Conservation (phyloP, 2,113 vertebrate species). For the Dromiciops gliroides region DNA sequence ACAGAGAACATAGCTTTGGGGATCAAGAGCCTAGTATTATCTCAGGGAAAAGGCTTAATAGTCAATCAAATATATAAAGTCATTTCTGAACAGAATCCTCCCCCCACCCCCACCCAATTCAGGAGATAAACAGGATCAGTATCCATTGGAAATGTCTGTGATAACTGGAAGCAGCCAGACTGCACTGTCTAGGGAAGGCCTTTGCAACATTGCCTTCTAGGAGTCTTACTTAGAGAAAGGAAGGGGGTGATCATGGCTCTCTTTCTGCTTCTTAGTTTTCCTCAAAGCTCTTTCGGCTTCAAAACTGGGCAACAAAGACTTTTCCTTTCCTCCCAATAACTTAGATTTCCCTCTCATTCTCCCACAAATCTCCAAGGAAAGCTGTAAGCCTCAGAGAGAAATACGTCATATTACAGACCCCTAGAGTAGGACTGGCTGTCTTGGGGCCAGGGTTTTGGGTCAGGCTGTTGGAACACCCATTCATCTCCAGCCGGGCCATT, state of each 20-base stretch:
- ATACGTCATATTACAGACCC: conserved; percentile 51
- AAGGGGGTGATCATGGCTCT: neutral
- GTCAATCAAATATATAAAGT: neutral
- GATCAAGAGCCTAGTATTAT: conserved; percentile 66
- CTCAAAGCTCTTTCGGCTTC: conserved; percentile 25
- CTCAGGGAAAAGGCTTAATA: conserved; percentile 60
- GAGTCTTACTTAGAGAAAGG: neutral
- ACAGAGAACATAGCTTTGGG: conserved; percentile 61
- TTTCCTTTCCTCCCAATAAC: conserved; percentile 48
- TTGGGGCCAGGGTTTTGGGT: conserved; percentile 49
- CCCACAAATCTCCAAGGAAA: conserved; percentile 46
- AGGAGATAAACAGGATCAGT: conserved; percentile 4
- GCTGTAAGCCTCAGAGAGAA: conserved; percentile 46
- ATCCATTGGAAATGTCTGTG: neutral
- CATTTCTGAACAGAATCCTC: neutral
- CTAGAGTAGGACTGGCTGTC: conserved; percentile 33
- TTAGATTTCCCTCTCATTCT: neutral
- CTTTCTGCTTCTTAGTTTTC: neutral
- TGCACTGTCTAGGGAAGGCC: neutral
- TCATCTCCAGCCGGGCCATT: conserved; percentile 75
- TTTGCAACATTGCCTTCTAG: neutral
- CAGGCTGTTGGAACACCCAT: conserved; percentile 69
- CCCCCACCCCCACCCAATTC: neutral
- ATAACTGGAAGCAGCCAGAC: neutral
- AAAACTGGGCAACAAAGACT: conserved; percentile 43